Percentiles rank a stretch among this genome's conserved stretches.
These are phyloP conservation scores for Trichomycterus rosablanca DNA, from an alignment of 2,113 vertebrate genomes.

Conservation along the genomic window DNA sequence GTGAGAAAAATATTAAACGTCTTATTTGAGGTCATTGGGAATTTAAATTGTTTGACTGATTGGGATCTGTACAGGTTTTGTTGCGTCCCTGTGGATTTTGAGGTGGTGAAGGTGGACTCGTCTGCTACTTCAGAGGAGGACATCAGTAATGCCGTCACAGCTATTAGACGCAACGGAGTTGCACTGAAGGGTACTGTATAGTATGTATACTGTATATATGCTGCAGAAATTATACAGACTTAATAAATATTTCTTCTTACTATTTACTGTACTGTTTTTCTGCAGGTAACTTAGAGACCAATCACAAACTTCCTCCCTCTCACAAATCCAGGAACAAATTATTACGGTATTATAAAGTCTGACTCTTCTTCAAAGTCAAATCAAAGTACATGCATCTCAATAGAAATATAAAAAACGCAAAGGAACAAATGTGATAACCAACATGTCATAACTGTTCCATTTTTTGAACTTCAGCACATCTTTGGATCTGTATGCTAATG, in stretches of 20 bases:
- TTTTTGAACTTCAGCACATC: conserved; percentile 61
- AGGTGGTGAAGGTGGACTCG: conserved; percentile 72
- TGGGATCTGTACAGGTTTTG: conserved; percentile 61
- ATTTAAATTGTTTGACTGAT: conserved; percentile 4
- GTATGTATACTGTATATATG: background rate
- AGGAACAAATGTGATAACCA: background rate
- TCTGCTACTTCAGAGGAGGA: conserved; percentile 61
- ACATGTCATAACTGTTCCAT: background rate
- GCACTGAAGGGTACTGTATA: conserved; percentile 71
- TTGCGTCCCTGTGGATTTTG: conserved; percentile 79
- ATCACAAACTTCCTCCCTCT: conserved; percentile 76
- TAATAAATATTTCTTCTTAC: too few species aligned
- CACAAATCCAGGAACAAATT: conserved; percentile 78
- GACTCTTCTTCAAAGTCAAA: background rate
- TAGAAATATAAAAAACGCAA: background rate
- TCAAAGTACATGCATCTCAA: too few species aligned
- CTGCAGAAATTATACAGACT: too few species aligned
- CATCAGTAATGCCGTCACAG: conserved; percentile 74
- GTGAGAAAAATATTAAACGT: background rate
- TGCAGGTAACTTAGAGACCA: conserved; percentile 79
- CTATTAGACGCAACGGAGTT: conserved; percentile 77
- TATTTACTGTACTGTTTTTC: background rate
- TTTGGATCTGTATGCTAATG: conserved; percentile 79
- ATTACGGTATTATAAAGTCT: conserved; percentile 62
- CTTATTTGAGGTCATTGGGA: background rate